Evolutionary conservation across 2,797 vertebrate genomes (phyloP), one percentile per base, ranked within the genome.

Genomic region (Ispidina picta): DNA sequence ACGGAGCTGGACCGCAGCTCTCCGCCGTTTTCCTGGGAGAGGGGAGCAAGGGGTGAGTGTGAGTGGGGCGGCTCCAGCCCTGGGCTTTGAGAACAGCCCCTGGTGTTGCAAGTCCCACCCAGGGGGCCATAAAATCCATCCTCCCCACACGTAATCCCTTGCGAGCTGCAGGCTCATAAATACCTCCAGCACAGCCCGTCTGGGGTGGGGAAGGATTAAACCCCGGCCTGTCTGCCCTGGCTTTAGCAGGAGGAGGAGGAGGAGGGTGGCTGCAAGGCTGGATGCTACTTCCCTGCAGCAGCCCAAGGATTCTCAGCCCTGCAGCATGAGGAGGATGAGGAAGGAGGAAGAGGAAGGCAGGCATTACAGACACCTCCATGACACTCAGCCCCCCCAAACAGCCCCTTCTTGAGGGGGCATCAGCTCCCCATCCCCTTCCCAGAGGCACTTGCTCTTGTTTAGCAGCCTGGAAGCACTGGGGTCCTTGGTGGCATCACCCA

Each of bases 1-100:
- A 95, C 72, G 0, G 56, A 83, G 87, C 31, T 82, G 7, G 80
- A 54, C 29, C 3, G 90, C 0, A 12, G 71, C 75, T 97, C 97
- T 58, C 28, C 9, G 0, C 85, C 69, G 5, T 94, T 95, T 23
- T 97, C 97, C 97, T 98, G 90, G 58, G 22, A 12, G 56, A 12
- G 13, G 73, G 37, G 35, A 74, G 26, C 33, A 68, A 10, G 60
- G 33, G 79, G 12, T 0, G 2, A 87, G 23, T 2, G 2, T 64
- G 13, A 92, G 44, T 1, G 0, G 12, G 43, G 28, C 11, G 1
- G 49, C 35, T 84, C 29, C 80, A 76, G 55, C 49, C 46, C 23
- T 6, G 7, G 5, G 7, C 46, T 59, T 59, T 63, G n/a, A 54
- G 39, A 86, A 72, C 8, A 0, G 48, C 26, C 35, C 29, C 44